phyloP scores from a whole-genome alignment of 2,888 invertebrate species.

The Agrotis puta region DNA sequence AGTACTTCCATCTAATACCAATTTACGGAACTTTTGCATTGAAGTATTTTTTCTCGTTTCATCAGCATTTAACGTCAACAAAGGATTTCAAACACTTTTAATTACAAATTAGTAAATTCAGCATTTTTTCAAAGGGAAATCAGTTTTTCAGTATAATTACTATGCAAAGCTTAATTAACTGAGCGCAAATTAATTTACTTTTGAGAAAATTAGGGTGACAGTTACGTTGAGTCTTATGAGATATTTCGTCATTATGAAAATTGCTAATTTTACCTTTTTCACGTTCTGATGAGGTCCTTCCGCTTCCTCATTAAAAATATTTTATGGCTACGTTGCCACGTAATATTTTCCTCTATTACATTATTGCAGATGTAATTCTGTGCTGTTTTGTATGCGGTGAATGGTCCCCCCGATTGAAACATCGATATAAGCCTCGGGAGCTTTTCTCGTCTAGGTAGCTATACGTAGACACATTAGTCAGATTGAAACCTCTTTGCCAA shows the following conservation, averaged over 20 bases:
- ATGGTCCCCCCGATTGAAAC: conserved; percentile 56
- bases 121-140: conserved; percentile 80
- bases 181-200: conserved; percentile 78
- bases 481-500: conserved; percentile 87
- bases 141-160: conserved; percentile 79
- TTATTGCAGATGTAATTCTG: conserved; percentile 26
- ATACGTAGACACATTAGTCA: conserved; percentile 85
- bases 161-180: conserved; percentile 88
- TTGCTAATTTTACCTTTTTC: conserved; percentile 62
- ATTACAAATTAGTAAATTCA: conserved; percentile 83
- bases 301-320: conserved; percentile 45
- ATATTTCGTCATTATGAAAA: conserved; percentile 65
- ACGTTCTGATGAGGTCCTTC: conserved; percentile 29
- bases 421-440: conserved; percentile 62
- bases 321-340: conserved; percentile 28
- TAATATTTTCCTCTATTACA: conserved; percentile 26
- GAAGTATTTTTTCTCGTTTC: conserved; percentile 67
- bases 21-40: conserved; percentile 66
- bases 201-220: conserved; percentile 77
- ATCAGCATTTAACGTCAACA: conserved; percentile 77
- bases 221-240: conserved; percentile 63
- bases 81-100: conserved; percentile 82
- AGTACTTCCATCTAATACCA: conserved; percentile 61
- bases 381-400: conserved; percentile 42
- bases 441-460: conserved; percentile 62